Evolutionary conservation across 2,888 invertebrate genomes (phyloP), one percentile per base, ranked within the genome.

Genomic region (Tethea ocularis): DNA sequence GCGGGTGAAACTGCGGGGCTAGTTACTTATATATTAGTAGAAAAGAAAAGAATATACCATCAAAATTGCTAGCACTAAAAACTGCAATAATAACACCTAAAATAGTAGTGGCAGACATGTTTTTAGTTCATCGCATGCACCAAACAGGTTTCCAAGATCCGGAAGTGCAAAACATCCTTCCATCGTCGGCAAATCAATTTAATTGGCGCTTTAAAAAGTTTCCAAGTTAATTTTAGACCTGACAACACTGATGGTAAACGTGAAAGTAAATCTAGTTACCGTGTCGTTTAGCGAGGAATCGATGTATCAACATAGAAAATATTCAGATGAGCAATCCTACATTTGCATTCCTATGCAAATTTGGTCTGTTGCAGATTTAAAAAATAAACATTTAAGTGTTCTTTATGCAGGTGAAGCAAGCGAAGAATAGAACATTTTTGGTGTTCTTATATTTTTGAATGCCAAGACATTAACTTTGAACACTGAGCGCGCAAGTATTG

Each of bases 201-300:
- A 46, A 46, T 46, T 46, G 46, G 46, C 46, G n/a, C n/a, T 46
- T 46, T 46, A 46, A 46, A 46, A 46, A 46, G 46, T 46, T 46
- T n/a, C 46, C 20, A 46, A 20, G 20, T 10, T 46, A 46, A 20
- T 46, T 46, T 46, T 46, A 46, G 46, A 46, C 6, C 46, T 46
- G 46, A 46, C 46, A 46, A 46, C 17, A 46, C 20, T 41, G 20
- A 46, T 46, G 46, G 46, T 46, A 17, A 46, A 46, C 20, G 46
- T 46, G 46, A 46, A 46, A 46, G 46, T 20, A 46, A 46, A 10
- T 20, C 46, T 46, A 46, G 46, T 46, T 20, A 46, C 38, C 1
- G 15, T 2, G 46, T 10, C 20, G n/a, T 17, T 36, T 41, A 17
- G 41, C n/a, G 46, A n/a, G 46, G 46, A 20, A 5, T 46, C 46